A percentile compares a stretch with the other conserved stretches of the same genome.
These are phyloP conservation scores for Hoplostethus atlanticus DNA, from an alignment of 2,797 vertebrate species.

Conservation along the genomic window DNA sequence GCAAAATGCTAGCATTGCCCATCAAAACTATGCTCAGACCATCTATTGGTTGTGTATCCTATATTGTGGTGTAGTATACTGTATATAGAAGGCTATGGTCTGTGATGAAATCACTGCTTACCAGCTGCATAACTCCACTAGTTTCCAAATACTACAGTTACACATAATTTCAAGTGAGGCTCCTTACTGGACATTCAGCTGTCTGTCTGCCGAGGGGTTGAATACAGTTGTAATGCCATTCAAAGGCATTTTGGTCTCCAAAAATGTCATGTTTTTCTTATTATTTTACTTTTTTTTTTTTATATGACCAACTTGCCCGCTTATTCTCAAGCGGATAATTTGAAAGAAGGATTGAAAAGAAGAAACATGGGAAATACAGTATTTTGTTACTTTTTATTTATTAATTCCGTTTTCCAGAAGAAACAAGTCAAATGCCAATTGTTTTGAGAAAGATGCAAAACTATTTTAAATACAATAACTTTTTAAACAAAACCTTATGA, in stretches of 20 bases:
- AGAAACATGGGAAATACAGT: slow-evolving; percentile 14
- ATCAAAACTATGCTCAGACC: no score
- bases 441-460: slow-evolving; percentile 73
- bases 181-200: slow-evolving; percentile 39
- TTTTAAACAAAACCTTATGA: slow-evolving; percentile 66
- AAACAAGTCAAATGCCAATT: slow-evolving; percentile 54
- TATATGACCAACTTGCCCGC: slow-evolving; percentile 58
- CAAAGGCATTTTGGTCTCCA: slow-evolving; percentile 59
- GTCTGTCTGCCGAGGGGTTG: slow-evolving; percentile 54
- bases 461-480: slow-evolving; percentile 78
- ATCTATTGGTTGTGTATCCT: not conserved
- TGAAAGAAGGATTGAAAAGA: slow-evolving; percentile 49
- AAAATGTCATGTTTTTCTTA: slow-evolving; percentile 38
- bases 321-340: slow-evolving; percentile 72
- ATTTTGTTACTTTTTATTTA: slow-evolving; percentile 61
- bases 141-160: not conserved
- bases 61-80: not conserved
- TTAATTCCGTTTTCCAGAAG: slow-evolving; percentile 54
- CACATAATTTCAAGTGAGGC: slow-evolving; percentile 25
- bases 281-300: slow-evolving; percentile 44
- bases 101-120: not conserved
- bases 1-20: no score
- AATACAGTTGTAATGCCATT: slow-evolving; percentile 55
- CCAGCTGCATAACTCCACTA: not conserved
- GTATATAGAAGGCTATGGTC: not conserved